A percentile compares a stretch with the other conserved stretches of the same genome.
These are phyloP conservation scores for Polypedilum vanderplanki DNA, from an alignment of 1,140 invertebrate species.

Conservation along the genomic window DNA sequence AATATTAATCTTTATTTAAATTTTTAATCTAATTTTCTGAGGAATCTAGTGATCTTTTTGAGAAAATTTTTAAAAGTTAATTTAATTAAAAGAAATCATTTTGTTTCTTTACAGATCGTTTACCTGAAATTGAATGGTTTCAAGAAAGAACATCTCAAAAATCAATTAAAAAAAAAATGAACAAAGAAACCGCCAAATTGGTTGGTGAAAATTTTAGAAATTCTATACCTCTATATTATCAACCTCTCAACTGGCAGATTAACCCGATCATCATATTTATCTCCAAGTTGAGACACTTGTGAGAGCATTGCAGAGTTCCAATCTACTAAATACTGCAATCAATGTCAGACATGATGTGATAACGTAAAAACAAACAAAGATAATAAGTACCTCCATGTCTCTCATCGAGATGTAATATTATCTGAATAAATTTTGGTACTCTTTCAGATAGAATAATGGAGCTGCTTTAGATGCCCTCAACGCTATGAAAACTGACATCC, in stretches of 20 bases:
- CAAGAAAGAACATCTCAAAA: no score
- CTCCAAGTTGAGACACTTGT: conserved; percentile 56
- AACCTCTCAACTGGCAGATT: conserved; percentile 65
- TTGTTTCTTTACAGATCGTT: no score
- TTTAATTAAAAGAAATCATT: no score
- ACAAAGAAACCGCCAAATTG: no score
- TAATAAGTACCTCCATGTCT: conserved; percentile 10
- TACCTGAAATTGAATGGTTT: no score
- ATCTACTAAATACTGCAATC: conserved; percentile 57
- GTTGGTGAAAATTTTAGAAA: no score
- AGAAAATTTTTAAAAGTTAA: no score
- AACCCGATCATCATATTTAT: conserved; percentile 61
- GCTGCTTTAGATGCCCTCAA: conserved; percentile 54
- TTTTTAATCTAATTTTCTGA: no score
- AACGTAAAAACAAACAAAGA: background rate
- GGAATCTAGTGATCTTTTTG: no score
- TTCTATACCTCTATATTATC: no score
- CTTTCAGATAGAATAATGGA: conserved; percentile 52
- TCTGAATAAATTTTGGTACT: conserved; percentile 44
- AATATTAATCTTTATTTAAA: no score
- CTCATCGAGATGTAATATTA: background rate
- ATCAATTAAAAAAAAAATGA: no score
- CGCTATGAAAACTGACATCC: conserved; percentile 46
- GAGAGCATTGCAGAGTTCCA: conserved; percentile 60
- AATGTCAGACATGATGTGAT: conserved; percentile 28